Evolutionary conservation across 35 echinoderm and acorn worm species (phyloP), one percentile per base, ranked within the genome.

Genomic region (Hemicentrotus pulcherrimus): DNA sequence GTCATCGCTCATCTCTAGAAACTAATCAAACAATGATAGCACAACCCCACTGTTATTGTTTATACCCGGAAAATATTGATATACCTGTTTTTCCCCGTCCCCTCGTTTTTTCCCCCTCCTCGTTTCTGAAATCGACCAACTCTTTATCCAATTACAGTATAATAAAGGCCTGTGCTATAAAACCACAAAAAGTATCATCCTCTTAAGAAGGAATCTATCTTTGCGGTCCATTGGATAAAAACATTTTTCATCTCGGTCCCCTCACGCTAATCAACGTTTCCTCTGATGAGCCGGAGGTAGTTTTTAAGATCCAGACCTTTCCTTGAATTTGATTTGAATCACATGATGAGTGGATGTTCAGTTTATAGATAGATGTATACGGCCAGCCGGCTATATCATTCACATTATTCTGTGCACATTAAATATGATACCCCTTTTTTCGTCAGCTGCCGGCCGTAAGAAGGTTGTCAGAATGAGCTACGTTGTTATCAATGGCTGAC

Each of bases 41-140:
- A 78, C 65, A 78, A n/a, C 65, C 65, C 65, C 65, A 78, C 65
- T 78, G 65, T n/a, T 78, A 78, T 78, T 78, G 65, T 78, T 78
- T 78, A 78, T 78, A 78, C 65, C 65, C 19, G 65, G 65, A 78
- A 78, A 78, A 78, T 78, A 78, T 78, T 78, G 65, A 78, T 78
- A 78, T 78, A 78, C 65, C 65, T 78, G 65, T 78, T 78, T 28
- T 78, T 22, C 65, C 65, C 65, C 24, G n/a, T n/a, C 65, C 61
- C 65, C 65, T 4, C 28, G 2, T 28, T 28, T 78, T 78, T n/a
- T n/a, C 65, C 65, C 65, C 65, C 28, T 78, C 65, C 65, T 78
- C 65, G 65, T 78, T 78, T 78, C 65, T 28, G 24, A 78, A 78
- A 28, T n/a, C 65, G 24, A 78, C 65, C 65, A 78, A 30, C 65